Evolutionary conservation across 30 jellyfish, hydroid and myxozoan species (phyloP), one percentile per base, ranked within the genome.

Genomic region (Turritopsis rubra): DNA sequence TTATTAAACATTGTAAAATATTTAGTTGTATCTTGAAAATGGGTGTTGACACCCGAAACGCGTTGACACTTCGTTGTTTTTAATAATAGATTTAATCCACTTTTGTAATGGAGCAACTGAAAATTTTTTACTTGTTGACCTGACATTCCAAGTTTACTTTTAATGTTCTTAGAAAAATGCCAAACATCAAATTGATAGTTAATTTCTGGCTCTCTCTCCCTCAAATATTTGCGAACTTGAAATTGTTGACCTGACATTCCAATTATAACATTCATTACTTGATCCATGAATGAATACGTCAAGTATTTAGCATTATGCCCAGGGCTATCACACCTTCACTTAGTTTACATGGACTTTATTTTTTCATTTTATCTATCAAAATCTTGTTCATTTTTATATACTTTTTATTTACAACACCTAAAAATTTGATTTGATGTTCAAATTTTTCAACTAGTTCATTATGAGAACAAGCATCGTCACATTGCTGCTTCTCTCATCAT

Each of bases 261-360:
- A 66, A 66, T 54, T 66, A 66, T 66, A 21, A 21, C 76, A 66
- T 66, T 66, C 27, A 5, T 66, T 26, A 21, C 29, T 26, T 66
- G 76, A 72, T 85, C 88, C 93, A 85, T 85, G 22, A 85, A 71
- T 23, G 93, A 71, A 70, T 85, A 77, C 21, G 93, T 85, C 28
- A 79, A 77, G 73, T 85, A 85, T 84, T 77, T 84, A 1, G 83
- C 90, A 29, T 71, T 54, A 76, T 30, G 54, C 27, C 91, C n/a
- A n/a, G 8, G 26, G 28, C 54, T 23, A 25, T 66, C 27, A 8
- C n/a, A n/a, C n/a, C n/a, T n/a, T n/a, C n/a, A n/a, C n/a, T 71
- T 81, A 9, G 5, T 70, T n/a, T 53, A 81, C 27, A 85, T 71
- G 52, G 23, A 20, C 78, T 81, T 54, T 70, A 53, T 85, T 85